Evolutionary conservation across 2,888 invertebrate species (phyloP), one percentile per base, ranked within the genome.

Genomic region (Bombyx huttoni): DNA sequence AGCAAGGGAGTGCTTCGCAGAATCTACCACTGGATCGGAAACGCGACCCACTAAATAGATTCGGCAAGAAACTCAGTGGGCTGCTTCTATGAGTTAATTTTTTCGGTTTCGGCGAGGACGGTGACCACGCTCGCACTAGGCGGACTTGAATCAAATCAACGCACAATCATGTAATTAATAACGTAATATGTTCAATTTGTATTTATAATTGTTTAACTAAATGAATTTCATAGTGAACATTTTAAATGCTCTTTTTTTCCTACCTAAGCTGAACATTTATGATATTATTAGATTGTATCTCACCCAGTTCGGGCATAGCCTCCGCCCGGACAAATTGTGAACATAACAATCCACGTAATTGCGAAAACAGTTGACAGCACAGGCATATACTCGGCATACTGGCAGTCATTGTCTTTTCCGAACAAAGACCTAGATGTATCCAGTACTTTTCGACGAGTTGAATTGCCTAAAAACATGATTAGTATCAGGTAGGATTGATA

Each of bases 321-420:
- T 0, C 88, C 87, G 0, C 81, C 75, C 0, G 86, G 78, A 49
- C 88, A 88, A 81, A 87, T 85, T 34, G 78, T 79, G 64, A 87
- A 88, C 59, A 88, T 58, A 0, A 80, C 80, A 12, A 76, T 61
- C 88, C 88, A 88, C 3, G 81, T 70, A 1, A 72, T 65, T 0
- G 84, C 85, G 54, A 81, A 73, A 50, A 84, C 71, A 13, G 79
- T 75, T 0, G 87, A 83, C 64, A 86, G 58, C 8, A 88, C 67
- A 5, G 88, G 87, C 79, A 82, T 82, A 64, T 83, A 88, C 64
- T 84, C 83, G 0, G 79, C 77, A 56, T 79, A 86, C 57, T 83
- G 68, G 53, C 88, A 88, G 53, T 74, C 70, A 34, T 53, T 66
- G 54, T 75, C 73, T 9, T 55, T 54, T 3, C 68, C 73, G 57